Base-by-base conservation (phyloP, 2,888 invertebrate genomes). In the Latrodectus hesperus region DNA sequence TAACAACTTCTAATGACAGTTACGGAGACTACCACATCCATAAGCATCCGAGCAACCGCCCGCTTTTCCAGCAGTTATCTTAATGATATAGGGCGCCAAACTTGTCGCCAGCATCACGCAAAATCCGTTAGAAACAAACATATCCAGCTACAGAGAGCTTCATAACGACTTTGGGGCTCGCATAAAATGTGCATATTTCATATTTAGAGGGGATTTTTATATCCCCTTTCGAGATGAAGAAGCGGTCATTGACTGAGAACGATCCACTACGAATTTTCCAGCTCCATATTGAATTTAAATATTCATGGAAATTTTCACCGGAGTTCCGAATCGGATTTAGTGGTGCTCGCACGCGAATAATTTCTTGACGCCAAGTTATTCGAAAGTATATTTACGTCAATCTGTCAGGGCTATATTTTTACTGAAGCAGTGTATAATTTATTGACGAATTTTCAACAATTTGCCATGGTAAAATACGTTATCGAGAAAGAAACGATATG, bases 261-360 rank as follows among this genome's bases (percentile, higher is more conserved):
- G 55, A 26, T 74, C 74, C 53, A 26, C 55, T 53, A 55, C 74
- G 12, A 60, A 11, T 60, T 60, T 38, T 12, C 49, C 49, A 49
- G 55, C 71, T 72, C 49, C 71, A 80, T 80, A 80, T 80, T 80
- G 79, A 80, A 80, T 80, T 80, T 80, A 80, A 80, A 80, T 80
- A 80, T 80, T 80, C 79, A 80, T 80, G 49, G 79, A 80, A 38
- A 71, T 80, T 80, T 80, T 65, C 38, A 17, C 11, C 53, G 60
- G 79, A 72, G 60, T 70, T 17, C 53, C 71, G 71, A 80, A 71
- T 80, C 71, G 60, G 64, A 80, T 72, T 55, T 51, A 9, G 55
- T 52, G 77, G 53, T 76, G 26, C 17, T 76, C 49, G 12, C 10
- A 17, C n/a, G 76, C 17, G 38, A 38, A 60, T 60, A 60, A 16